Evolutionary conservation across 92 coral and sea anemone species (phyloP).

Genomic region (Paramuricea clavata): DNA sequence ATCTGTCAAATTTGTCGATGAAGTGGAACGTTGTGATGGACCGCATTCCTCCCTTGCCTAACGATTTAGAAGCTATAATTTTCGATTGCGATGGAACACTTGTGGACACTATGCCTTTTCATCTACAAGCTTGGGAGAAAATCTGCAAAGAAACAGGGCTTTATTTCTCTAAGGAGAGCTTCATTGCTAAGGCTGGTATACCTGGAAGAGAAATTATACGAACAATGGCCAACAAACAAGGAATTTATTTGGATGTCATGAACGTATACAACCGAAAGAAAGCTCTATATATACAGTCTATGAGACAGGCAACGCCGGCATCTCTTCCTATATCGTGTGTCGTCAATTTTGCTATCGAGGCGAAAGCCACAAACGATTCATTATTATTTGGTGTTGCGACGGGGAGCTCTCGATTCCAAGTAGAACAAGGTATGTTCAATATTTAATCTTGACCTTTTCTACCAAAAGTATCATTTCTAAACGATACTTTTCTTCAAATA

Average conservation of each 20-base stretch:
- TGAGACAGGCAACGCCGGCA: conserved; percentile 54
- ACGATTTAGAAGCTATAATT: conserved; percentile 80
- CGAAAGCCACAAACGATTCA: conserved; percentile 59
- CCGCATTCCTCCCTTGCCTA: conserved; percentile 66
- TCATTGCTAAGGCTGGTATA: conserved; percentile 91
- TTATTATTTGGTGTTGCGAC: conserved; percentile 93
- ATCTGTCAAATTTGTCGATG: conserved; percentile 19
- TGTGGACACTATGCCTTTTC: conserved; percentile 95
- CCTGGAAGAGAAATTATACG: conserved; percentile 94
- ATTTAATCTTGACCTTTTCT: not conserved
- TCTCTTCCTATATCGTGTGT: conserved; percentile 84
- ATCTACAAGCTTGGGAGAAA: conserved; percentile 94
- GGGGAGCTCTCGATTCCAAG: conserved; percentile 94
- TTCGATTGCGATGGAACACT: conserved; percentile 99
- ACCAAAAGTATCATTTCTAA: not conserved
- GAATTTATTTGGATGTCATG: conserved; percentile 79
- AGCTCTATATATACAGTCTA: conserved; percentile 70
- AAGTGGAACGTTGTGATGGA: conserved; percentile 11
- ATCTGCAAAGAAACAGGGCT: conserved; percentile 95
- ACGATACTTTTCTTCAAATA: not conserved
- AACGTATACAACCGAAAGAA: conserved; percentile 90
- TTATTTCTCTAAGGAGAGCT: conserved; percentile 77
- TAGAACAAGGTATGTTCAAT: conserved; percentile 80
- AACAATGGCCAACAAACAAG: conserved; percentile 82
- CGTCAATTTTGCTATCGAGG: conserved; percentile 83